Evolutionary conservation across 1,140 invertebrate species (phyloP).

Genomic region (Arctopsyche grandis): DNA sequence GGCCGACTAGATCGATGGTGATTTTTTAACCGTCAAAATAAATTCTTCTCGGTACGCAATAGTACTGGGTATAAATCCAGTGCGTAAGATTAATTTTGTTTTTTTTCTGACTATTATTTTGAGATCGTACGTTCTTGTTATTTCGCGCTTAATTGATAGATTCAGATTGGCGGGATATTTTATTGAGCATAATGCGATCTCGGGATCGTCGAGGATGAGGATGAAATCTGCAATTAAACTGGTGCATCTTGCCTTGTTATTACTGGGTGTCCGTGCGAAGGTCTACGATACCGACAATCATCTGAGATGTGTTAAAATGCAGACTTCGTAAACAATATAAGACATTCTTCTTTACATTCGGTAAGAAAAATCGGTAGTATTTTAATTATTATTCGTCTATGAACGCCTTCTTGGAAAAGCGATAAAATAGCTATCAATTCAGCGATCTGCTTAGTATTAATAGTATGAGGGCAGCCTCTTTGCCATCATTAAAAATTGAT

Average conservation of each 20-base stretch:
- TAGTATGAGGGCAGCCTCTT: too few species aligned
- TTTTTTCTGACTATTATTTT: too few species aligned
- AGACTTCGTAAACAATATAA: not conserved
- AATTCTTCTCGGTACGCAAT: conserved; percentile 18
- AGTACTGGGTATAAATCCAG: not conserved
- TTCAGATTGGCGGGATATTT: not conserved
- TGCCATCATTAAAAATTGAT: too few species aligned
- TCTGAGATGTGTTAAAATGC: conserved; percentile 9
- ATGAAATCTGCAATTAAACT: conserved; percentile 8
- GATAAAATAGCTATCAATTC: too few species aligned
- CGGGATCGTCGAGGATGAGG: not conserved
- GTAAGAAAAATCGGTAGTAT: too few species aligned
- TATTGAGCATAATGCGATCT: conserved; percentile 16
- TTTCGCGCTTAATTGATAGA: conserved; percentile 6
- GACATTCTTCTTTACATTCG: not conserved
- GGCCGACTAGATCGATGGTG: not conserved
- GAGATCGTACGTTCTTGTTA: not conserved
- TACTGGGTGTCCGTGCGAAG: not conserved
- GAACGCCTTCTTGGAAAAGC: too few species aligned
- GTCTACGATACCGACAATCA: conserved; percentile 11
- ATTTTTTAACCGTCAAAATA: conserved; percentile 9
- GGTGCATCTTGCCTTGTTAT: not conserved
- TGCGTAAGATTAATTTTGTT: not conserved
- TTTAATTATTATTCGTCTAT: too few species aligned
- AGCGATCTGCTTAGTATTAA: too few species aligned